Percentiles rank a stretch among this genome's conserved stretches.
These are phyloP conservation scores for Parasteatoda lunata DNA, from an alignment of 2,888 invertebrate species.

Conservation along the genomic window DNA sequence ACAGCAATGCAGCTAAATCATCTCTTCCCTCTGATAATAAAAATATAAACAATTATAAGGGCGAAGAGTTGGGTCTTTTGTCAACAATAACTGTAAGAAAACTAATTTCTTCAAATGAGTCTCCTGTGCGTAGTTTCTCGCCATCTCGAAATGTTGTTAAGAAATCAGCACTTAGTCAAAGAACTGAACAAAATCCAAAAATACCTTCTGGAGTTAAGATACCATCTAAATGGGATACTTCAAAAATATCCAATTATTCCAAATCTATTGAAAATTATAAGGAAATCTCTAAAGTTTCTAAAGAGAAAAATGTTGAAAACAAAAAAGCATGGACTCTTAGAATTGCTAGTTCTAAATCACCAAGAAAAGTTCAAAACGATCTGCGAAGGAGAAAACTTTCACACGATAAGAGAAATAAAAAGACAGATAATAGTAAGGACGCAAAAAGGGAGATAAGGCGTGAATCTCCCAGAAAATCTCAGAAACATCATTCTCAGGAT, in stretches of 20 bases:
- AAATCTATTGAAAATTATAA: slow-evolving; percentile 16
- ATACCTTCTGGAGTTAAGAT: slow-evolving; percentile 61
- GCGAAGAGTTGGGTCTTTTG: background rate
- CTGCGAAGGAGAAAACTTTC: background rate
- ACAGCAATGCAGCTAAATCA: background rate
- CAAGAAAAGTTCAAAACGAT: background rate
- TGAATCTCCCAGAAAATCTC: background rate
- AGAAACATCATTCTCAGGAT: background rate
- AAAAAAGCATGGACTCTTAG: background rate
- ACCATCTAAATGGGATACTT: slow-evolving; percentile 47
- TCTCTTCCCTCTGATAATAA: background rate
- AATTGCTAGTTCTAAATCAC: background rate
- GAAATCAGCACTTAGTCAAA: slow-evolving; percentile 7
- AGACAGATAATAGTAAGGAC: background rate
- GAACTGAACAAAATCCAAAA: slow-evolving; percentile 16
- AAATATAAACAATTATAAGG: background rate
- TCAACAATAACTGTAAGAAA: background rate
- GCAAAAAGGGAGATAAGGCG: background rate
- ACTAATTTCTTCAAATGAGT: background rate
- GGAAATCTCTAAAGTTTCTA: background rate
- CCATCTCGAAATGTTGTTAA: background rate
- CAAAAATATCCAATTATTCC: slow-evolving; percentile 45
- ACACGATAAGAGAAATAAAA: background rate
- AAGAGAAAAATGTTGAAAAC: background rate
- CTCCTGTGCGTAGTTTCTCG: background rate